A percentile compares a stretch with the other conserved stretches of the same genome.
Conservation (phyloP, 2,888 invertebrate species). For the Aspidiotus rigidus region DNA sequence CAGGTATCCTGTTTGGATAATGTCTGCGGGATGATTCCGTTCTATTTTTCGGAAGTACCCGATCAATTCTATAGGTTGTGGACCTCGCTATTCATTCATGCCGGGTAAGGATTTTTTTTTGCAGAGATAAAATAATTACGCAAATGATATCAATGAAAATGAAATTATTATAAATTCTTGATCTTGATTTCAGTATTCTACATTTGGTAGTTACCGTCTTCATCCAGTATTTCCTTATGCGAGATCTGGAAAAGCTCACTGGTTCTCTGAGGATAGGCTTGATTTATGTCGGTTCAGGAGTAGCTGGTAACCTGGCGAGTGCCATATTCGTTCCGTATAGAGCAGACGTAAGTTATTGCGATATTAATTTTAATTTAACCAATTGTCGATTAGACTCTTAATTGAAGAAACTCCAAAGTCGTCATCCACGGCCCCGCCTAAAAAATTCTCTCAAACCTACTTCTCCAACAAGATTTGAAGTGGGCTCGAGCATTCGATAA, state of each 20-base stretch:
- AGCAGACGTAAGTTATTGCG: conserved; percentile 63
- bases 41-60: conserved; percentile 81
- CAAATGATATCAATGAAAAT: background rate
- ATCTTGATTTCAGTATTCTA: conserved; percentile 52
- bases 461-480: too few species aligned
- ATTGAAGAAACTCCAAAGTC: too few species aligned
- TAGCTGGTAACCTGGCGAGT: conserved; percentile 93
- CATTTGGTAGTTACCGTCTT: conserved; percentile 80
- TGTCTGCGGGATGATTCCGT: conserved; percentile 94
- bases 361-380: too few species aligned
- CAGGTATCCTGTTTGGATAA: conserved; percentile 93
- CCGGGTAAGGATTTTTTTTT: conserved; percentile 55
- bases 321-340: conserved; percentile 95
- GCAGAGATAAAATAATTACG: too few species aligned
- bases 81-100: conserved; percentile 94
- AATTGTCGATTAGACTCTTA: too few species aligned
- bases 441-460: too few species aligned
- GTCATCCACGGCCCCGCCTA: too few species aligned
- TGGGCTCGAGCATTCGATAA: too few species aligned
- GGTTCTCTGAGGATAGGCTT: conserved; percentile 86
- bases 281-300: conserved; percentile 88
- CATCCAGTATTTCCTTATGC: conserved; percentile 88
- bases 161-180: background rate
- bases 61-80: conserved; percentile 96
- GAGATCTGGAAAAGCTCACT: conserved; percentile 91